These are phyloP conservation scores for Drosophila basisetae DNA, from an alignment of 2,888 invertebrate genomes.

Conservation along the genomic window DNA sequence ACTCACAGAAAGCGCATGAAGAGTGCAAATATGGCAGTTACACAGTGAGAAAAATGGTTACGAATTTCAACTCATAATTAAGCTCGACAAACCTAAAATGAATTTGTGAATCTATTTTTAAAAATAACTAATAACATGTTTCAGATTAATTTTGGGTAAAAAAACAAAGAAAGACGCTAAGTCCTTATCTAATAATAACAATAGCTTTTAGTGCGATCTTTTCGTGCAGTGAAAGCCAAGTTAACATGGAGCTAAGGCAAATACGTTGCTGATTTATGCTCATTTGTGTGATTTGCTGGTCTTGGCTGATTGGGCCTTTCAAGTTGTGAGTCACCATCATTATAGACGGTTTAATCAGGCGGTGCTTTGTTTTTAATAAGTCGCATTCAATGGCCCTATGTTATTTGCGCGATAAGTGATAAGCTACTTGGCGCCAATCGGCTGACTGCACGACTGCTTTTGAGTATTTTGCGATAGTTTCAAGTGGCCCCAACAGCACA, in stretches of 20 bases:
- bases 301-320: not conserved
- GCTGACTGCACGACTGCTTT: not conserved
- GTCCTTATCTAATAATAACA: not conserved
- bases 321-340: not conserved
- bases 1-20: not conserved
- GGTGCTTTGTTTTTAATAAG: conserved; percentile 36
- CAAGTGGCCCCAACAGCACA: conserved; percentile 18
- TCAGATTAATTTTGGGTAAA: not conserved
- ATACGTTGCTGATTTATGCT: not conserved
- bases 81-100: not conserved
- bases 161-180: not conserved
- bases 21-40: not conserved
- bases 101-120: not conserved
- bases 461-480: not conserved
- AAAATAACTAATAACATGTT: not conserved
- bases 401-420: conserved; percentile 53
- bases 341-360: conserved; percentile 31
- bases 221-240: not conserved
- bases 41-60: not conserved
- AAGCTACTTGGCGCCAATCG: conserved; percentile 59
- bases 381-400: conserved; percentile 25
- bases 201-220: not conserved
- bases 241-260: not conserved
- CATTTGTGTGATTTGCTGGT: not conserved
- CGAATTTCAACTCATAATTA: not conserved